Base-by-base conservation (phyloP, 2,888 invertebrate species). In the Dryobota labecula region DNA sequence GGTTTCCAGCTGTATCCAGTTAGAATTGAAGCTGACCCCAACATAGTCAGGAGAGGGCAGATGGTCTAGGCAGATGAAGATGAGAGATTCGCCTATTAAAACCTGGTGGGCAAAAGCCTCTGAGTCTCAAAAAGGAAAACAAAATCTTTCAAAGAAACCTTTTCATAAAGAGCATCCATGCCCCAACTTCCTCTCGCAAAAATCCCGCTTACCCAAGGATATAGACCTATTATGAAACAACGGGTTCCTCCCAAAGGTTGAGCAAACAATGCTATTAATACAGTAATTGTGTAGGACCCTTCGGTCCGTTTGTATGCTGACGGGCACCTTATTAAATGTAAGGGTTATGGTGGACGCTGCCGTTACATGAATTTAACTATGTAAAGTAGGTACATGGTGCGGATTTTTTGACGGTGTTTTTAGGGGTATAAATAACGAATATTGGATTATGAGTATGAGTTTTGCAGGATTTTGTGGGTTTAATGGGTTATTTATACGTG, bases 241-340 rank as follows among this genome's bases (percentile, higher is more conserved):
- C 4, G 9, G 49, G 18, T 5, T 51, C 45, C 30, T 61, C 47
- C 61, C 47, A 54, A 71, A 76, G 70, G 67, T 75, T 70, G 41
- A 45, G 51, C 38, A 76, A 78, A 79, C 80, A 79, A 78, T 76
- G 75, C 70, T 33, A 86, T 83, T 84, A 86, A 86, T 84, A 80
- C 76, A 76, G 72, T 80, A 76, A 86, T 82, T 78, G 81, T 81
- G 45, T 70, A 56, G 61, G 45, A 49, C 53, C 65, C 65, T 51
- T 65, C n/a, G 33, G 53, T 53, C 38, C 77, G 80, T 85, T 85
- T 82, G 83, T 86, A 70, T 82, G 80, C 83, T 65, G 76, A 70
- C 66, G 80, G 81, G 73, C 62, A 80, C 73, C 80, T 84, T 82
- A 85, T 87, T 84, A 84, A 87, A 83, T 82, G 75, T 76, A 70